Percentiles rank a stretch among this genome's conserved stretches.
Evolutionary conservation across 1,140 invertebrate species (phyloP).

Genomic region (Oscheius sp.): DNA sequence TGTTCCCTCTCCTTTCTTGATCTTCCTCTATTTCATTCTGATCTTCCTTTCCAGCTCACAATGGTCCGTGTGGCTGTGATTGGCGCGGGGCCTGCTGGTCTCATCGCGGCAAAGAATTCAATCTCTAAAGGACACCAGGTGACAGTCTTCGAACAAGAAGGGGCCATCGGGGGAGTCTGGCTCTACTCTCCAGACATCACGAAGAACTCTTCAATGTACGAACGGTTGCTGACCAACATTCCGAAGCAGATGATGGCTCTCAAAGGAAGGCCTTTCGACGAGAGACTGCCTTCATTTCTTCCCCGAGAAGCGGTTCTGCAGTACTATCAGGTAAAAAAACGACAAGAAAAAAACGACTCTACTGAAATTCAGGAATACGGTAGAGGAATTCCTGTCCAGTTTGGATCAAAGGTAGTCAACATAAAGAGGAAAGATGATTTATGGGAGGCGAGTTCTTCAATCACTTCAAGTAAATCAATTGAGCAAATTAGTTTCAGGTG

Average conservation of each 20-base stretch:
- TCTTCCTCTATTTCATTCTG: slow-evolving; percentile 31
- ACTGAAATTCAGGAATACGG: slow-evolving; percentile 69
- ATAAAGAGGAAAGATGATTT: neutral
- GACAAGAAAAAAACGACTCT: neutral
- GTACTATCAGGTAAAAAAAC: slow-evolving; percentile 64
- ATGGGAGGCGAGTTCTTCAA: neutral
- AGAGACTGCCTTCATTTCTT: slow-evolving; percentile 68
- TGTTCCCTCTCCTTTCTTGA: too few species aligned
- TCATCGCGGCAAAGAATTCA: slow-evolving; percentile 70
- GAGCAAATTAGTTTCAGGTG: neutral
- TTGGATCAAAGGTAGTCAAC: slow-evolving; percentile 3
- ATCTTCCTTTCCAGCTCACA: neutral
- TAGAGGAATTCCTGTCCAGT: slow-evolving; percentile 63
- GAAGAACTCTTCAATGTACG: slow-evolving; percentile 80
- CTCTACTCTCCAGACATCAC: slow-evolving; percentile 72
- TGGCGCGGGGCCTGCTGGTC: slow-evolving; percentile 75
- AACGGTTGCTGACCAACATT: slow-evolving; percentile 75
- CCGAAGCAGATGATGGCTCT: slow-evolving; percentile 86
- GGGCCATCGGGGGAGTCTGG: slow-evolving; percentile 78
- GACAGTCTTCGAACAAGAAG: slow-evolving; percentile 71
- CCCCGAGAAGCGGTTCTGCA: slow-evolving; percentile 68
- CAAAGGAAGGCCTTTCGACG: slow-evolving; percentile 27
- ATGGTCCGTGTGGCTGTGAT: slow-evolving; percentile 64
- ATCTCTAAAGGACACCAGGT: slow-evolving; percentile 42
- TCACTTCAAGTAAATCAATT: neutral